phyloP scores from a whole-genome alignment of 2,888 invertebrate species.

The Hypselothyrea guttata region DNA sequence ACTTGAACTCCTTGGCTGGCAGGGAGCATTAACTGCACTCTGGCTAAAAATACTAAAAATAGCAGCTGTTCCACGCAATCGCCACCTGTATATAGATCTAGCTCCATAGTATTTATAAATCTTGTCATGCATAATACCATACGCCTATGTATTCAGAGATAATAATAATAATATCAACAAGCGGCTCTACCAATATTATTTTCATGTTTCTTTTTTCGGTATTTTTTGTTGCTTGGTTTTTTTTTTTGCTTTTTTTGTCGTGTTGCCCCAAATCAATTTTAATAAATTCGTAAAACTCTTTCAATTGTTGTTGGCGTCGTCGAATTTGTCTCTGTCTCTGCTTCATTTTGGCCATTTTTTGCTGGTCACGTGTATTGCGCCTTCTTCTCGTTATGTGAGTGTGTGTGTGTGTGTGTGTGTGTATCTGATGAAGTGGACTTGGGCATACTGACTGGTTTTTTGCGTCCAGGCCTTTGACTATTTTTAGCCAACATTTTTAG shows the following conservation, averaged over 20 bases:
- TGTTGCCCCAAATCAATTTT: constrained; percentile 12
- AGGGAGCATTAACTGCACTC: constrained; percentile 31
- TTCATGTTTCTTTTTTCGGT: not conserved
- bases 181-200: not conserved
- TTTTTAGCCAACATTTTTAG: constrained; percentile 68
- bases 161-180: not conserved
- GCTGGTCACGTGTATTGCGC: constrained; percentile 54
- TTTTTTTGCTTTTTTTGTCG: too few species aligned
- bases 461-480: constrained; percentile 52
- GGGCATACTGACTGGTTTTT: constrained; percentile 40
- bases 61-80: constrained; percentile 36
- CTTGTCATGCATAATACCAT: not conserved
- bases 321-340: constrained; percentile 4
- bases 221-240: too few species aligned
- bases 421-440: constrained; percentile 26
- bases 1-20: constrained; percentile 32
- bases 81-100: constrained; percentile 12
- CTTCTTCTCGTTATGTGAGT: constrained; percentile 16
- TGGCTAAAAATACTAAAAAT: constrained; percentile 21
- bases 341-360: constrained; percentile 8
- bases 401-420: constrained; percentile 14
- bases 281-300: constrained; percentile 9
- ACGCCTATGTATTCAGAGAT: not conserved
- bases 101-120: not conserved
- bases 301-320: not conserved